These are phyloP conservation scores for Rhagium mordax DNA, from an alignment of 2,888 invertebrate genomes.

Conservation along the genomic window DNA sequence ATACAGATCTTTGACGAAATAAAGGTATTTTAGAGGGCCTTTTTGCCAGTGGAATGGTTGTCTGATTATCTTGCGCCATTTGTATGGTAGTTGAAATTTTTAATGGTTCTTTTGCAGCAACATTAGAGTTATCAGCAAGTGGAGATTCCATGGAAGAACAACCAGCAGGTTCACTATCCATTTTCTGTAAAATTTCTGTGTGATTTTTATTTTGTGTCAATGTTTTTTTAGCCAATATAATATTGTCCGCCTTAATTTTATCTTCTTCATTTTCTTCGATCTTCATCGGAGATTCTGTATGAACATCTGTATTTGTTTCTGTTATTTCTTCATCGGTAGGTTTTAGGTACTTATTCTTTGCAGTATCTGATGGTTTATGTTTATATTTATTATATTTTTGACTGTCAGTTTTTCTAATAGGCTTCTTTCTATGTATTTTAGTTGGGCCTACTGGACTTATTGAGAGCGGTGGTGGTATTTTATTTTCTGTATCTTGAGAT, in stretches of 20 bases:
- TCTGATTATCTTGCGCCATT: slow-evolving; percentile 62
- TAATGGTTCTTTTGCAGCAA: slow-evolving; percentile 39
- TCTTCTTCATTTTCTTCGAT: neutral
- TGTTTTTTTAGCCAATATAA: neutral
- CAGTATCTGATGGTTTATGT: slow-evolving; percentile 37
- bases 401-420: slow-evolving; percentile 49
- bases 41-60: slow-evolving; percentile 55
- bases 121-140: neutral
- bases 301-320: neutral
- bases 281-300: neutral
- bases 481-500: neutral
- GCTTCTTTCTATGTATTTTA: slow-evolving; percentile 49
- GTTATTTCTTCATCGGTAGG: slow-evolving; percentile 40
- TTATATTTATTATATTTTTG: slow-evolving; percentile 52
- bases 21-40: slow-evolving; percentile 67
- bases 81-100: slow-evolving; percentile 63
- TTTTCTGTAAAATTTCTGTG: neutral
- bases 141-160: neutral
- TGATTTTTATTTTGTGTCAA: neutral
- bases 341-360: slow-evolving; percentile 14
- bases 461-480: neutral
- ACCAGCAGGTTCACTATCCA: neutral
- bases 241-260: neutral
- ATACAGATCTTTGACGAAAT: slow-evolving; percentile 61
- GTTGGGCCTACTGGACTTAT: slow-evolving; percentile 4